These are phyloP conservation scores for Cyclargus thomasi DNA, from an alignment of 1,140 invertebrate species.

Conservation along the genomic window DNA sequence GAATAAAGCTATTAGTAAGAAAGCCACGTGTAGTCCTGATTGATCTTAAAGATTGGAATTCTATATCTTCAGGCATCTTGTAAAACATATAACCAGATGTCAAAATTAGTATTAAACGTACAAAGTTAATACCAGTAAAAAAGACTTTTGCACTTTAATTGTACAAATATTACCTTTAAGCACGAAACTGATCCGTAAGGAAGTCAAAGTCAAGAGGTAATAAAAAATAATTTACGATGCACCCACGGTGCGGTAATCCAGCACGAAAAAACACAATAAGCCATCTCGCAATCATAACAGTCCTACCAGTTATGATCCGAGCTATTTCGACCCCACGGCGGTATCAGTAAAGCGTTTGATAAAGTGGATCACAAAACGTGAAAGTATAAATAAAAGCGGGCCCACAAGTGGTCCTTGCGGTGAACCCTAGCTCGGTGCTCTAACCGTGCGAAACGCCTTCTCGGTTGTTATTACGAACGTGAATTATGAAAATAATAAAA, in stretches of 20 bases:
- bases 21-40: not conserved
- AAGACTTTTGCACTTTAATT: not conserved
- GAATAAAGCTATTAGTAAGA: not conserved
- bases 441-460: constrained; percentile 73
- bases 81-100: not conserved
- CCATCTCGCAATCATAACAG: constrained; percentile 49
- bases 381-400: constrained; percentile 63
- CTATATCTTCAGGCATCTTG: no score
- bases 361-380: constrained; percentile 71
- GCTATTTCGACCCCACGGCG: constrained; percentile 60
- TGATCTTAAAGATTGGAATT: not conserved
- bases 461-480: constrained; percentile 71
- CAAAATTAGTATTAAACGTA: not conserved
- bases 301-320: constrained; percentile 57
- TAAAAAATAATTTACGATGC: constrained; percentile 7
- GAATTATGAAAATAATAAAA: constrained; percentile 76
- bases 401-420: constrained; percentile 66
- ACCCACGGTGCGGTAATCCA: constrained; percentile 41
- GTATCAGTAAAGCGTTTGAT: constrained; percentile 69
- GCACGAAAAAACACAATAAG: constrained; percentile 68
- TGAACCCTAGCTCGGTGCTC: constrained; percentile 48
- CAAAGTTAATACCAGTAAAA: constrained; percentile 24
- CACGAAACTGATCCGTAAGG: not conserved
- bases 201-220: not conserved
- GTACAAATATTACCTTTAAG: constrained; percentile 14